Evolutionary conservation across 1,140 invertebrate genomes (phyloP).

Genomic region (Drosophila ficusphila): DNA sequence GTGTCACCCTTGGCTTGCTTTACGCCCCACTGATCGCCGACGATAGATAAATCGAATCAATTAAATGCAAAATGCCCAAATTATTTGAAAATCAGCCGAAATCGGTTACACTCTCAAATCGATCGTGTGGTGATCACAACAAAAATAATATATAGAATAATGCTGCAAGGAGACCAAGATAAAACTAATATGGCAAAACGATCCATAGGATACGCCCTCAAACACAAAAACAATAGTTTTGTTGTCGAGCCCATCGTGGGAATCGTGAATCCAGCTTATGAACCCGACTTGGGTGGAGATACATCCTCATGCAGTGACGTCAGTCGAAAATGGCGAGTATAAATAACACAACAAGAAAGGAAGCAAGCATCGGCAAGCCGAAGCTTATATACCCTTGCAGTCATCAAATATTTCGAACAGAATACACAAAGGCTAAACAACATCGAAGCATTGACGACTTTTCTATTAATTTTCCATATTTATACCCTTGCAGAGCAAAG

Average conservation of each 20-base stretch:
- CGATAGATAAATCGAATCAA: slow-evolving; percentile 58
- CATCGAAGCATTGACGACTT: too few species aligned
- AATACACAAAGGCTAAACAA: too few species aligned
- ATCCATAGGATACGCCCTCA: slow-evolving; percentile 44
- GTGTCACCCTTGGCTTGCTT: slow-evolving; percentile 61
- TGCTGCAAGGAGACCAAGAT: slow-evolving; percentile 49
- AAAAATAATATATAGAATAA: slow-evolving; percentile 13
- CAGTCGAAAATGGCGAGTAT: slow-evolving; percentile 60
- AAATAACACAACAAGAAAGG: too few species aligned
- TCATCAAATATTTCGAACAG: too few species aligned
- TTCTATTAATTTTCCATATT: too few species aligned
- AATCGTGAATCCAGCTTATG: slow-evolving; percentile 69
- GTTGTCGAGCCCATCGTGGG: slow-evolving; percentile 64
- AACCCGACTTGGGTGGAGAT: slow-evolving; percentile 61
- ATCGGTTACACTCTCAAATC: slow-evolving; percentile 30
- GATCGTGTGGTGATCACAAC: slow-evolving; percentile 19
- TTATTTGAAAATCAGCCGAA: slow-evolving; percentile 66
- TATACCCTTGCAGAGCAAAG: too few species aligned
- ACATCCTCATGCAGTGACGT: slow-evolving; percentile 6
- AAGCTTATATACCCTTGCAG: too few species aligned
- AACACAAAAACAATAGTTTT: slow-evolving; percentile 57
- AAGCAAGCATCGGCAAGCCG: too few species aligned
- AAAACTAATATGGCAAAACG: neutral
- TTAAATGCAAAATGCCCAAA: slow-evolving; percentile 36
- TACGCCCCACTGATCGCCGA: slow-evolving; percentile 68